Conservation (phyloP, 2,797 vertebrate genomes). For the Neostethus bicornis region DNA sequence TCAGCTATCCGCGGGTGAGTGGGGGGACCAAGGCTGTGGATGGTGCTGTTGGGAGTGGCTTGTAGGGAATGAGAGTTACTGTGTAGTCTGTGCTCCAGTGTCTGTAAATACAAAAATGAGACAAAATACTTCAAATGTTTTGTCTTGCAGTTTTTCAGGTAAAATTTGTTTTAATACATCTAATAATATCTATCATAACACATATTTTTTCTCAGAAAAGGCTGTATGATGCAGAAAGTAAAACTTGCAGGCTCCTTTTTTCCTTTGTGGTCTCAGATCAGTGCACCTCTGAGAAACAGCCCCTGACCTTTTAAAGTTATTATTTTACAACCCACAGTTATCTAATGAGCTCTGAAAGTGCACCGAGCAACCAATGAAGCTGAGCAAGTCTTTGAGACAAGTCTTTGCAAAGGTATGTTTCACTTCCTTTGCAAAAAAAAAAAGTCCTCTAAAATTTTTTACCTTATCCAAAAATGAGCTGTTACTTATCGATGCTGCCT, state of each 20-base stretch:
- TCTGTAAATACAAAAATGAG: constrained; percentile 42
- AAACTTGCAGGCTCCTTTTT: constrained; percentile 47
- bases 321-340: constrained; percentile 51
- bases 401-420: constrained; percentile 36
- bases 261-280: constrained; percentile 34
- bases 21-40: constrained; percentile 80
- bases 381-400: constrained; percentile 22
- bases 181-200: constrained; percentile 9
- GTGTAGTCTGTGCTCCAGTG: constrained; percentile 76
- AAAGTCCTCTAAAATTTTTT: constrained; percentile 22
- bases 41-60: constrained; percentile 83
- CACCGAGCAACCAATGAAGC: constrained; percentile 6
- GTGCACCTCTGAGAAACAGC: constrained; percentile 30
- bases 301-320: constrained; percentile 55
- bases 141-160: constrained; percentile 16
- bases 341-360: constrained; percentile 60
- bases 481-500: constrained; percentile 5
- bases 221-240: constrained; percentile 15
- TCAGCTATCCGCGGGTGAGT: constrained; percentile 86
- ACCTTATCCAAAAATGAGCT: constrained; percentile 11
- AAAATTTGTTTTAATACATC: constrained; percentile 4
- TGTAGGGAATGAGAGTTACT: constrained; percentile 82
- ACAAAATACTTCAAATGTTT: neutral
- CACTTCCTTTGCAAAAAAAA: constrained; percentile 34
- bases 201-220: constrained; percentile 16